A percentile compares a stretch with the other conserved stretches of the same genome.
Conservation (phyloP, 2,888 invertebrate species). For the Cheilosia vernalis region DNA sequence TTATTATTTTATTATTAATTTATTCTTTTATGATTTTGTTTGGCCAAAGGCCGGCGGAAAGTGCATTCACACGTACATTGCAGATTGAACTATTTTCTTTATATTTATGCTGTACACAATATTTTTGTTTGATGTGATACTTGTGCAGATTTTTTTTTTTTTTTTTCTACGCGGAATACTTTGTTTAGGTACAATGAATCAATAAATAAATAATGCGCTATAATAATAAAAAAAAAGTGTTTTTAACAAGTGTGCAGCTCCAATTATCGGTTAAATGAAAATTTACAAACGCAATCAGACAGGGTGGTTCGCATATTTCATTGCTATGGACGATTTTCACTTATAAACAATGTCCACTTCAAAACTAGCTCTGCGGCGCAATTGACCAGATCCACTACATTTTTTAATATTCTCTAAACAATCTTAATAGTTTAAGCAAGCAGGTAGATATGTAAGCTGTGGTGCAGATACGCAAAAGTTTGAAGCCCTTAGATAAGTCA, state of each 20-base stretch:
- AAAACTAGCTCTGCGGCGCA: too few relatives aligned
- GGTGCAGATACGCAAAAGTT: too few relatives aligned
- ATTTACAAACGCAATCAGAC: too few relatives aligned
- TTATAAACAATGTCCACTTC: too few relatives aligned
- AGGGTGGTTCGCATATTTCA: too few relatives aligned
- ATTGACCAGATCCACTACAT: too few relatives aligned
- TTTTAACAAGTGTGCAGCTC: slow-evolving; percentile 3
- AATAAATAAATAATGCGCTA: slow-evolving; percentile 8
- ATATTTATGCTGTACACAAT: slow-evolving; percentile 50
- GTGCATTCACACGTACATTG: slow-evolving; percentile 73
- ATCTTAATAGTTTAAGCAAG: too few relatives aligned
- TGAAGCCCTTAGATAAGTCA: too few relatives aligned
- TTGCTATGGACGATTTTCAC: too few relatives aligned
- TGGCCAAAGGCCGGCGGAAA: slow-evolving; percentile 75
- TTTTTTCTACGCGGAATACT: slow-evolving; percentile 43
- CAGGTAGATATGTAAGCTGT: too few relatives aligned
- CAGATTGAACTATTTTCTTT: slow-evolving; percentile 55
- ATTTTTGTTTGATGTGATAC: slow-evolving; percentile 58
- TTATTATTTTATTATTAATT: slow-evolving; percentile 69
- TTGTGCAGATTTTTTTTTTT: slow-evolving; percentile 11
- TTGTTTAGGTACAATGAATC: slow-evolving; percentile 29
- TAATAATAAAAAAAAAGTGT: slow-evolving; percentile 15
- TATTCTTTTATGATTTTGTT: slow-evolving; percentile 70
- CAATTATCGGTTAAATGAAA: not conserved
- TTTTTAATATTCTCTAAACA: too few relatives aligned